A percentile compares a stretch with the other conserved stretches of the same genome.
Evolutionary conservation across 2,797 vertebrate species (phyloP).

Genomic region (Chanos chanos): DNA sequence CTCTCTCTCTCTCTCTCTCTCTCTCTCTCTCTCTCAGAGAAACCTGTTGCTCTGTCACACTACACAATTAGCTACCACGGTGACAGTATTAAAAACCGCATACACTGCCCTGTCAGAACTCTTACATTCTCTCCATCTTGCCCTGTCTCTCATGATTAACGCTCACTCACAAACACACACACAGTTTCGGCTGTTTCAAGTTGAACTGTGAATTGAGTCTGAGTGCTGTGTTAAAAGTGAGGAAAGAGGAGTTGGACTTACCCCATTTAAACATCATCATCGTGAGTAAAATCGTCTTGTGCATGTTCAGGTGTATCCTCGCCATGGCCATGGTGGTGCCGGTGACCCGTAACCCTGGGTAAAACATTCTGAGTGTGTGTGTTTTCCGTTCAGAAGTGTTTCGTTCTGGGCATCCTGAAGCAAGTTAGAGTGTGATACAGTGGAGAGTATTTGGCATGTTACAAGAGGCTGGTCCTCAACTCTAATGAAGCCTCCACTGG

Average conservation of each 20-base stretch:
- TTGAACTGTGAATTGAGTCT: background rate
- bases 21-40: no score
- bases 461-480: background rate
- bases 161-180: background rate
- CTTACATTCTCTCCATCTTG: background rate
- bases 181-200: background rate
- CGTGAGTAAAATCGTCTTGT: slow-evolving; percentile 64
- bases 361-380: background rate
- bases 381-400: no score
- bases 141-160: no score
- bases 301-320: slow-evolving; percentile 54
- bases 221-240: background rate
- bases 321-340: slow-evolving; percentile 60
- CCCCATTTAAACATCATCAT: slow-evolving; percentile 78
- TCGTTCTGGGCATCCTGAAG: background rate
- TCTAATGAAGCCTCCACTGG: background rate
- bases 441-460: background rate
- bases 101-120: background rate
- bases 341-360: background rate
- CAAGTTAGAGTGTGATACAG: background rate
- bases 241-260: slow-evolving; percentile 55
- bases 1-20: no score
- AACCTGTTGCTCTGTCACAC: no score
- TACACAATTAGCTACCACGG: no score
- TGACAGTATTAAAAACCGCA: background rate